Evolutionary conservation across 1,140 invertebrate species (phyloP), one percentile per base, ranked within the genome.

Genomic region (Trachymyrmex cornetzi): DNA sequence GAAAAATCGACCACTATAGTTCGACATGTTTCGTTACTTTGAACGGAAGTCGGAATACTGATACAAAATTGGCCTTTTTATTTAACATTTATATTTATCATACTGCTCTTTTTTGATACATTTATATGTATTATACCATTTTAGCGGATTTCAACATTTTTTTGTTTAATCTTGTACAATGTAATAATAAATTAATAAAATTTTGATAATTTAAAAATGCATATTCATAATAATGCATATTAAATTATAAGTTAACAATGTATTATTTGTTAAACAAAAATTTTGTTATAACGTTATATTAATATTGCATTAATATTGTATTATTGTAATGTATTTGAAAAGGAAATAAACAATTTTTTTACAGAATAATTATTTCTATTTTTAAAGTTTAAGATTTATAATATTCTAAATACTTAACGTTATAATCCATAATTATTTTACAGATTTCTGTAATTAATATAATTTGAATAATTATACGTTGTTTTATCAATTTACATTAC

Each of bases 1-100:
- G 34, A 53, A 74, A 72, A 61, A 55, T 74, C 19, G 14, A 84
- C 34, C 14, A 14, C 74, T 84, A 34, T 34, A 50, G 50, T 84
- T 74, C 5, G 14, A 7, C 16, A 34, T 44, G 19, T 74, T 72
- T 72, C 2, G 19, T n/a, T 22, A 38, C 24, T 9, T 44, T 38
- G 30, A 2, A 27, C 77, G 16, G 1, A 30, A 48, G n/a, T 72
- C 16, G 0, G 1, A 44, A 74, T 61, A 72, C 22, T 19, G 22
- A 38, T 38, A 38, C 16, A 12, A 16, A 79, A 71, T 38, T 59
- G 44, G 38, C 2, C 22, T 19, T 12, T 44, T 22, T 71, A 44
- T 6, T n/a, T 55, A 34, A 79, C 16, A 27, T 44, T 14, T 9
- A 22, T 34, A 71, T 30, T 11, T 34, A 67, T 80, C 30, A 22